Evolutionary conservation across 2,797 vertebrate species (phyloP).

Genomic region (Halcyon badia): DNA sequence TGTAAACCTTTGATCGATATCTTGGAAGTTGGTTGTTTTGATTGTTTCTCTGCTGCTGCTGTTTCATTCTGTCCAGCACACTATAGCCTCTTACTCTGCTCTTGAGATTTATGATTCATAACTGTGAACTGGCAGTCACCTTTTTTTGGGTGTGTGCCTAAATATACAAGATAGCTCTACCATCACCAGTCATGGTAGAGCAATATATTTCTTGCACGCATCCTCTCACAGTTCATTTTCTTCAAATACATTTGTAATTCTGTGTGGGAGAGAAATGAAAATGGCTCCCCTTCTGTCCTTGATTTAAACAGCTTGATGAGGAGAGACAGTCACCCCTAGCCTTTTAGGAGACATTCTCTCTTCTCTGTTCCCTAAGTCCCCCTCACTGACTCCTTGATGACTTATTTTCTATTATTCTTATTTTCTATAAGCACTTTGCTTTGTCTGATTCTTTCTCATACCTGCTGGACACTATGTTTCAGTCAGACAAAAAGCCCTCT

Average conservation of each 20-base stretch:
- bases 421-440: not conserved
- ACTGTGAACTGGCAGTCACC: constrained; percentile 39
- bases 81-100: constrained; percentile 27
- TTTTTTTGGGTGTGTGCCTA: constrained; percentile 69
- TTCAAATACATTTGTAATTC: not conserved
- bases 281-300: not conserved
- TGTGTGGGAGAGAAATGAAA: not conserved
- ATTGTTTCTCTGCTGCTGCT: not conserved
- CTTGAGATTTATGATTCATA: constrained; percentile 25
- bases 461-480: not conserved
- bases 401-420: not conserved
- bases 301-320: not conserved
- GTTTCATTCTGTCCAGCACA: not conserved
- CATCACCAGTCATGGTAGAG: constrained; percentile 2
- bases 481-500: not conserved
- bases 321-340: not conserved
- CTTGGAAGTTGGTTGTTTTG: constrained; percentile 15
- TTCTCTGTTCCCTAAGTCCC: not conserved
- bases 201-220: constrained; percentile 3
- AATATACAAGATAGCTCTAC: constrained; percentile 46
- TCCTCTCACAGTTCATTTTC: constrained; percentile 46
- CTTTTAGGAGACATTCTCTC: not conserved
- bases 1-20: not conserved
- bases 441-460: not conserved
- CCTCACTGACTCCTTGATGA: not conserved